phyloP scores from a whole-genome alignment of 2,113 vertebrate species.

The Promerops cafer region DNA sequence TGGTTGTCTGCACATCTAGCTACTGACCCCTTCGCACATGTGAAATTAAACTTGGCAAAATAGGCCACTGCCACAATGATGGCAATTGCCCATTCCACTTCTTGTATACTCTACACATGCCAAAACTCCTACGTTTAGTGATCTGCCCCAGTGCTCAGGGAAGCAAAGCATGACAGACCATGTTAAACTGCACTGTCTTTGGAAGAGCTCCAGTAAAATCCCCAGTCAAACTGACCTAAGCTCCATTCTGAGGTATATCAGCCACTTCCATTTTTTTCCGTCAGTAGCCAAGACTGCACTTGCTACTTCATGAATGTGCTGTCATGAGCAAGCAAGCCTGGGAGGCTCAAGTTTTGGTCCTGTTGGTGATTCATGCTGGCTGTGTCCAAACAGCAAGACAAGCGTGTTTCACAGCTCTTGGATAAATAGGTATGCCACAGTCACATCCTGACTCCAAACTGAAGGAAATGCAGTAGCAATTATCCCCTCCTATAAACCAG shows the following conservation, averaged over 20 bases:
- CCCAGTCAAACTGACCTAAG: not conserved
- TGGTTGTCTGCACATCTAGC: not conserved
- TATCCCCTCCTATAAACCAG: not conserved
- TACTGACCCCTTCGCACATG: not conserved
- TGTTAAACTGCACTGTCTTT: not conserved
- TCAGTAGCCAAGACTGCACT: not conserved
- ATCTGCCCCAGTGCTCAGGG: not conserved
- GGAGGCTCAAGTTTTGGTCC: not conserved
- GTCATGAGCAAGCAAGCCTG: not conserved
- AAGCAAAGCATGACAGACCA: not conserved
- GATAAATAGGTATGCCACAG: not conserved
- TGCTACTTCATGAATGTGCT: not conserved
- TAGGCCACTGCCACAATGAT: not conserved
- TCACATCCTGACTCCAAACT: not conserved
- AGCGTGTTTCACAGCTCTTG: not conserved
- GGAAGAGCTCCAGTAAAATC: not conserved
- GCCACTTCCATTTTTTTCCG: not conserved
- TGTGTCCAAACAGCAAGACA: not conserved
- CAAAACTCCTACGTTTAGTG: not conserved
- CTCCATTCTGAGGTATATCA: not conserved
- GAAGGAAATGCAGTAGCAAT: not conserved
- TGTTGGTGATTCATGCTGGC: not conserved
- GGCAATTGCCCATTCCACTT: not conserved
- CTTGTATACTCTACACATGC: not conserved
- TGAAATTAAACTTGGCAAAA: constrained; percentile 12